These are phyloP conservation scores for Pongo abelii DNA, from an alignment of 2,113 vertebrate species.

Conservation along the genomic window DNA sequence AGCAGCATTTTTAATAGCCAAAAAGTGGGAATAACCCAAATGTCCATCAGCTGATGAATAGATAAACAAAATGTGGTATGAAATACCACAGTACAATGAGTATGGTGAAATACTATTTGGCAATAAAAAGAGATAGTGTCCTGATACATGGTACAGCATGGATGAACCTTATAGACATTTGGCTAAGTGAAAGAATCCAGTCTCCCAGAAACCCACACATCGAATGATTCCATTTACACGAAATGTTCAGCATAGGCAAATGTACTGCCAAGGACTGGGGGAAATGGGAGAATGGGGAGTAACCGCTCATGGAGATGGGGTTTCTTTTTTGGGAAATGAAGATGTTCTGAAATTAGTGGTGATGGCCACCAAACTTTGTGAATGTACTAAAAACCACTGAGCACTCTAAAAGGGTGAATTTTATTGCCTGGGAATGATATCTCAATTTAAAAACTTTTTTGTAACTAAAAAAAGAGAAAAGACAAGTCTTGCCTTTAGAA, in stretches of 20 bases:
- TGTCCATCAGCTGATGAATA: not conserved
- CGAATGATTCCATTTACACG: not conserved
- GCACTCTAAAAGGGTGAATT: not conserved
- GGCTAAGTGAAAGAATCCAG: not conserved
- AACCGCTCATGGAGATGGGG: not conserved
- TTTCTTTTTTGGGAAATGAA: not conserved
- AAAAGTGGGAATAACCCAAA: not conserved
- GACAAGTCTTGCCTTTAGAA: not conserved
- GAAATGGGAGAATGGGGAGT: not conserved
- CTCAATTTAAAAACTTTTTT: not conserved
- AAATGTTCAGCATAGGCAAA: not conserved
- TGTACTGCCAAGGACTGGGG: not conserved
- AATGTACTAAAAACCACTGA: not conserved
- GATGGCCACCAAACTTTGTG: not conserved
- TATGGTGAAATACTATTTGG: not conserved
- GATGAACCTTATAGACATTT: not conserved
- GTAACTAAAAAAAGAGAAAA: not conserved
- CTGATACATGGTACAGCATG: no score
- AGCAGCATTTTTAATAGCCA: not conserved
- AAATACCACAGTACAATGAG: not conserved
- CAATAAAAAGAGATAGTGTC: not conserved
- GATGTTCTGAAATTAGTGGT: not conserved
- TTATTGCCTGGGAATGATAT: not conserved
- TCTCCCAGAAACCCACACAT: not conserved
- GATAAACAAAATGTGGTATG: not conserved